A percentile compares a stretch with the other conserved stretches of the same genome.
Conservation (phyloP, 2,797 vertebrate species). For the Mormyrus proboscirostris region DNA sequence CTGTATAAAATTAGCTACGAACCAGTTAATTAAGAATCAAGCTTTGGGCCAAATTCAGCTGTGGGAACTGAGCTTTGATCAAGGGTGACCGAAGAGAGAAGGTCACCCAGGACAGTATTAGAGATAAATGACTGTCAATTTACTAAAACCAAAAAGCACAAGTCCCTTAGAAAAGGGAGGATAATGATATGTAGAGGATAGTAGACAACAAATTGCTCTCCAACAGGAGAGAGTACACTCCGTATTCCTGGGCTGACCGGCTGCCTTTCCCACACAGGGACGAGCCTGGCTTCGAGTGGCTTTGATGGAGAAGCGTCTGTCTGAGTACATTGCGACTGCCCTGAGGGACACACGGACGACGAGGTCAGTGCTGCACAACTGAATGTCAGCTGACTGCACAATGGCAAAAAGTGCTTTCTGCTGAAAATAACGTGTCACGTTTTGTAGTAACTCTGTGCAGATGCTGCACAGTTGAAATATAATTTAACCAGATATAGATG, state of each 20-base stretch:
- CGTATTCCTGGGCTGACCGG: not conserved
- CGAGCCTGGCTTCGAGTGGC: slow-evolving; percentile 79
- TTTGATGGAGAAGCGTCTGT: slow-evolving; percentile 80
- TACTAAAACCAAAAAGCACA: not conserved
- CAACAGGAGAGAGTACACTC: not conserved
- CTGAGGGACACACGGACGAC: slow-evolving; percentile 73
- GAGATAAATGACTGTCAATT: not conserved
- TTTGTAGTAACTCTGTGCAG: not conserved
- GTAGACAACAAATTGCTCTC: not conserved
- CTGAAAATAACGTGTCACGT: not conserved
- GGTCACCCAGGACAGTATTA: not conserved
- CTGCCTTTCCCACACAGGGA: slow-evolving; percentile 53
- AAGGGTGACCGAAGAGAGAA: not conserved
- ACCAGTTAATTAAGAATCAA: not conserved
- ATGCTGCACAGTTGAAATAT: not conserved
- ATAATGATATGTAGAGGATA: not conserved
- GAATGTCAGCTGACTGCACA: not conserved
- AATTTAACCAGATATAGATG: not conserved
- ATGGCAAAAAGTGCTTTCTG: not conserved
- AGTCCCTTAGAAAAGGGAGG: not conserved
- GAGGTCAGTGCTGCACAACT: slow-evolving; percentile 52
- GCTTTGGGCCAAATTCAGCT: not conserved
- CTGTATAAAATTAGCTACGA: not conserved
- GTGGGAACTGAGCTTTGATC: not conserved
- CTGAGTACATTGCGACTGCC: slow-evolving; percentile 76